phyloP scores from a whole-genome alignment of 2,797 vertebrate species.

The Xyrichtys novacula region DNA sequence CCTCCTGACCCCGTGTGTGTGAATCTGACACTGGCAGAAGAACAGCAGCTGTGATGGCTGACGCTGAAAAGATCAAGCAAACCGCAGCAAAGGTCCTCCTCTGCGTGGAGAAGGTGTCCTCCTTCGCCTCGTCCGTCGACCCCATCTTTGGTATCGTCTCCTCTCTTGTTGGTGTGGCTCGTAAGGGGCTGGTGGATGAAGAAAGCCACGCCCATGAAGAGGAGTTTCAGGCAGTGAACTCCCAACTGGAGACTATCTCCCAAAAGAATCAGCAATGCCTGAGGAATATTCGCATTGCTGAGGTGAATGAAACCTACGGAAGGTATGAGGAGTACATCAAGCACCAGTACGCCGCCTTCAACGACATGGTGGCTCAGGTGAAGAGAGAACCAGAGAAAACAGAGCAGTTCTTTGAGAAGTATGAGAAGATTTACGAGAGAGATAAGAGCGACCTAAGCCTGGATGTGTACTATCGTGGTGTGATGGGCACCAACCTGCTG shows the following conservation, averaged over 20 bases:
- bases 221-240: constrained; percentile 78
- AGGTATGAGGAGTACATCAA: constrained; percentile 86
- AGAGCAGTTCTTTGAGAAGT: constrained; percentile 67
- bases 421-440: constrained; percentile 77
- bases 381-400: constrained; percentile 74
- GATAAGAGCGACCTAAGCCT: constrained; percentile 79
- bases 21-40: constrained; percentile 16
- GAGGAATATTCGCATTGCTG: constrained; percentile 78
- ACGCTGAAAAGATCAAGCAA: constrained; percentile 75
- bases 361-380: constrained; percentile 77
- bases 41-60: constrained; percentile 76
- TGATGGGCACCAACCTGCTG: constrained; percentile 64
- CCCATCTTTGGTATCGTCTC: constrained; percentile 86
- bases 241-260: constrained; percentile 82
- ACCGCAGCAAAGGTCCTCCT: constrained; percentile 74
- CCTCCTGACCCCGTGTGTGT: constrained; percentile 34
- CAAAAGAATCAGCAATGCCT: constrained; percentile 81
- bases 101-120: constrained; percentile 83
- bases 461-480: constrained; percentile 80
- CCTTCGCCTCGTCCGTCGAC: constrained; percentile 84
- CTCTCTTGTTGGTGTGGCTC: constrained; percentile 81
- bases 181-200: constrained; percentile 76
- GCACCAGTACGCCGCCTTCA: constrained; percentile 84
- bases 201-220: constrained; percentile 75
- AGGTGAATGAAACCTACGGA: constrained; percentile 83